phyloP scores from a whole-genome alignment of 2,888 invertebrate species.

The Plebejus anna region DNA sequence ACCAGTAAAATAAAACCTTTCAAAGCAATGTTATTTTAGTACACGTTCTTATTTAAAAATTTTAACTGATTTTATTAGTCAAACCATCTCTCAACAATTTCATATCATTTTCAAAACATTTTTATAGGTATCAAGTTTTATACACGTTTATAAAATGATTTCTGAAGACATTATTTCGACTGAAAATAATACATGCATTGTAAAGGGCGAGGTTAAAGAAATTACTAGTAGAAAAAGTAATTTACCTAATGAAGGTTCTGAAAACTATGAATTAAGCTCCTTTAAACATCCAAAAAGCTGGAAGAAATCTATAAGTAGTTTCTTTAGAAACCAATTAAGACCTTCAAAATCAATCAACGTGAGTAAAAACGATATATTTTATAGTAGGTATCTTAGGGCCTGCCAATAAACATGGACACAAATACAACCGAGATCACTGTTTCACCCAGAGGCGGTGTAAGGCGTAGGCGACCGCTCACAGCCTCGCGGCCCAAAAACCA shows the following conservation, averaged over 20 bases:
- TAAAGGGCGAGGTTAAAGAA: conserved; percentile 52
- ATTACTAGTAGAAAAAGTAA: conserved; percentile 50
- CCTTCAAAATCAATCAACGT: conserved; percentile 72
- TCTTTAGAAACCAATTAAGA: conserved; percentile 67
- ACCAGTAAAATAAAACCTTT: no score
- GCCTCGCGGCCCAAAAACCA: no score
- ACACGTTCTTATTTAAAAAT: no score
- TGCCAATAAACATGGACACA: no score
- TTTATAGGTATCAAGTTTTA: conserved; percentile 45
- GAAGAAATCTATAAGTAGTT: conserved; percentile 71
- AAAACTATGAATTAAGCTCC: conserved; percentile 56
- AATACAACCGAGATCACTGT: no score
- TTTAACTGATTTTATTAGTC: no score
- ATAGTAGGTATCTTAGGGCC: no score
- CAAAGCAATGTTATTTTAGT: no score
- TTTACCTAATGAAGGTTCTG: conserved; percentile 52
- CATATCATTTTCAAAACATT: conserved; percentile 33
- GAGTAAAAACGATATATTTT: conserved; percentile 40
- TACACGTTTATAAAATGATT: conserved; percentile 50
- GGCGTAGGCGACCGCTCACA: no score
- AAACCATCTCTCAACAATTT: no score
- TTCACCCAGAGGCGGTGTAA: no score
- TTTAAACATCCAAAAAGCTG: conserved; percentile 66
- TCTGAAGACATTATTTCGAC: conserved; percentile 57
- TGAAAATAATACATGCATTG: conserved; percentile 48